A percentile compares a stretch with the other conserved stretches of the same genome.
phyloP scores from a whole-genome alignment of 2,797 vertebrate genomes.

The Takifugu rubripes region DNA sequence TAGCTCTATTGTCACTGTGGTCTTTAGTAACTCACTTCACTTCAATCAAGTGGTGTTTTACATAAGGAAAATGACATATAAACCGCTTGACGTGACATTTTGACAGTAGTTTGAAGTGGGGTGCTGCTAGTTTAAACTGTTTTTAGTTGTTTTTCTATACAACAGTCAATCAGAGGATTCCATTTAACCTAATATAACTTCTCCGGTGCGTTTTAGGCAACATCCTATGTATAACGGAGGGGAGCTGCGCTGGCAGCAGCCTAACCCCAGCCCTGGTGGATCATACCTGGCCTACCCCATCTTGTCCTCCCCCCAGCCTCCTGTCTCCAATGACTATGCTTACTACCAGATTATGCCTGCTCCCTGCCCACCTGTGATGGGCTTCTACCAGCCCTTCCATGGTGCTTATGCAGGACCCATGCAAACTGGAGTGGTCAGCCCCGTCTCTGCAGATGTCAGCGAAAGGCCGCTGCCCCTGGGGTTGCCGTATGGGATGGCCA shows the following conservation, averaged over 20 bases:
- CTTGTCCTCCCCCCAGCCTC: constrained; percentile 88
- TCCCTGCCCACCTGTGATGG: constrained; percentile 95
- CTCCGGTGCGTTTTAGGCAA: constrained; percentile 74
- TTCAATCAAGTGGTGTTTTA: too few species aligned
- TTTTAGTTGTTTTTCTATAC: background rate
- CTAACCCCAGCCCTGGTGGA: constrained; percentile 84
- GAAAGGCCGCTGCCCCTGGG: constrained; percentile 81
- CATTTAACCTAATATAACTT: background rate
- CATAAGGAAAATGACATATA: too few species aligned
- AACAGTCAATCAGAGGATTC: background rate
- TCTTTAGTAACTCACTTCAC: too few species aligned
- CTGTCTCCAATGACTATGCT: constrained; percentile 90
- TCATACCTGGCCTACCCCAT: constrained; percentile 96
- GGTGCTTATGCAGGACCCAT: constrained; percentile 83
- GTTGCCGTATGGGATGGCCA: constrained; percentile 79
- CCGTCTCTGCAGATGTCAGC: constrained; percentile 82
- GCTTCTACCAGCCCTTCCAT: constrained; percentile 95
- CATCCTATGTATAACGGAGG: constrained; percentile 88
- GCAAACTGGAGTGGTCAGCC: constrained; percentile 81
- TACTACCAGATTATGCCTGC: constrained; percentile 97
- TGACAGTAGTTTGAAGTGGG: too few species aligned
- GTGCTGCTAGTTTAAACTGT: too few species aligned
- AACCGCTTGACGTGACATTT: too few species aligned
- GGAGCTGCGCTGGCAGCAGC: constrained; percentile 96
- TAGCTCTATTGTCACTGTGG: too few species aligned